phyloP scores from a whole-genome alignment of 1,140 invertebrate genomes.

The Drosophila grimshawi region DNA sequence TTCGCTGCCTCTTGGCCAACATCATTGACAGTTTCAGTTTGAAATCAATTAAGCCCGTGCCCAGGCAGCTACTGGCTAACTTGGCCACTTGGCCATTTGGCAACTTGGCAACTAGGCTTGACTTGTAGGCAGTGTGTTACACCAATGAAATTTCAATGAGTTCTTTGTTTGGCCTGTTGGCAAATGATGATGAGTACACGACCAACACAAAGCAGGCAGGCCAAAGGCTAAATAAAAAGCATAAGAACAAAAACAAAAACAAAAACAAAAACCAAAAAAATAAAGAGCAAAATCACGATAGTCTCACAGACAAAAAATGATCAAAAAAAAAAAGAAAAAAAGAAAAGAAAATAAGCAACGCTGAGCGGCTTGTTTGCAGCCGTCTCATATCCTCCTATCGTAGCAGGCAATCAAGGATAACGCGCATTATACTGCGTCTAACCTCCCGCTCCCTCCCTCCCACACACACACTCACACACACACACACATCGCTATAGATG shows the following conservation, averaged over 20 bases:
- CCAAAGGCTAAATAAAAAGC: constrained; percentile 50
- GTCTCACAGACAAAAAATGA: constrained; percentile 24
- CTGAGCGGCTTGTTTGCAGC: constrained; percentile 66
- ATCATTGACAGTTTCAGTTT: constrained; percentile 48
- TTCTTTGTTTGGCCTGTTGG: constrained; percentile 25
- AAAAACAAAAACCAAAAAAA: constrained; percentile 10
- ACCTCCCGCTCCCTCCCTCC: no score
- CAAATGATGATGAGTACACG: constrained; percentile 67
- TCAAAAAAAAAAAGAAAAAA: not conserved
- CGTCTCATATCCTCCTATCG: constrained; percentile 60
- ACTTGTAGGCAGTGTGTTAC: constrained; percentile 26
- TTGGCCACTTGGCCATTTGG: not conserved
- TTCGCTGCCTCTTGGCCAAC: constrained; percentile 13
- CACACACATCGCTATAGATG: constrained; percentile 14
- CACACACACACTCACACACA: constrained; percentile 18
- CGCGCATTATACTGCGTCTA: constrained; percentile 64
- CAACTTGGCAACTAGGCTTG: not conserved
- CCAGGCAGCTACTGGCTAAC: not conserved
- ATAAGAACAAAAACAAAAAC: constrained; percentile 23
- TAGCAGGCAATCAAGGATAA: constrained; percentile 78
- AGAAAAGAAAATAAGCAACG: constrained; percentile 24
- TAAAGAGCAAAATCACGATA: constrained; percentile 58
- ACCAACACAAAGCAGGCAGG: constrained; percentile 49
- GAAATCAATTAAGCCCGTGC: constrained; percentile 61
- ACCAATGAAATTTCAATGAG: constrained; percentile 40